Base-by-base conservation (phyloP, 2,888 invertebrate genomes). In the Mayetiola destructor region DNA sequence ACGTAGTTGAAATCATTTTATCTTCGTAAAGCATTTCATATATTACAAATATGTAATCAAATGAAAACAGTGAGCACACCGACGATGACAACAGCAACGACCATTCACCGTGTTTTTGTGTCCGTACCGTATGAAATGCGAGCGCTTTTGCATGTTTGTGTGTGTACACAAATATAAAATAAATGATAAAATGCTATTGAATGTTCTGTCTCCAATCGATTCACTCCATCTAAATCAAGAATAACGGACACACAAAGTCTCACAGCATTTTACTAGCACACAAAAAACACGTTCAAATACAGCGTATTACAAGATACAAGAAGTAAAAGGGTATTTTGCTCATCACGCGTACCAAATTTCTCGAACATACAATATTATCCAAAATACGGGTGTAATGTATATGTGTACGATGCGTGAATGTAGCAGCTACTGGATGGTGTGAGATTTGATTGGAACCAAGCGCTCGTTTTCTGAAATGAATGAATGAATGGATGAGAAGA, bases 171-270 rank as follows among this genome's bases (percentile, higher is more conserved):
- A n/a, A 23, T 27, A 3, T 6, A 23, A 48, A 48, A 48, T 48
- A 48, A n/a, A 48, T 48, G 48, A 48, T 48, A 48, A 48, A 48
- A 48, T 48, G 23, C 27, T 48, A 48, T 48, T 48, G 48, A 48
- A 48, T 27, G 37, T 48, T 48, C n/a, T n/a, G 27, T n/a, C n/a
- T n/a, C n/a, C n/a, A n/a, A n/a, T 12, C 4, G 40, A n/a, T n/a
- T n/a, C 48, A 48, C 27, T 48, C 9, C 20, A 48, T 2, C 27
- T 23, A 48, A 27, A 48, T 27, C 4, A 16, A 23, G 27, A 48
- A 48, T 48, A 48, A 48, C n/a, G 48, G 48, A 48, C 48, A 48
- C 16, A 48, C 48, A 48, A 48, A 48, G 48, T 48, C 27, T 27
- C n/a, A 16, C 16, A 36, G 18, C 27, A 48, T 3, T n/a, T 39